Evolutionary conservation across 2,888 invertebrate species (phyloP), one percentile per base, ranked within the genome.

Genomic region (Lasioglossum marginatum): DNA sequence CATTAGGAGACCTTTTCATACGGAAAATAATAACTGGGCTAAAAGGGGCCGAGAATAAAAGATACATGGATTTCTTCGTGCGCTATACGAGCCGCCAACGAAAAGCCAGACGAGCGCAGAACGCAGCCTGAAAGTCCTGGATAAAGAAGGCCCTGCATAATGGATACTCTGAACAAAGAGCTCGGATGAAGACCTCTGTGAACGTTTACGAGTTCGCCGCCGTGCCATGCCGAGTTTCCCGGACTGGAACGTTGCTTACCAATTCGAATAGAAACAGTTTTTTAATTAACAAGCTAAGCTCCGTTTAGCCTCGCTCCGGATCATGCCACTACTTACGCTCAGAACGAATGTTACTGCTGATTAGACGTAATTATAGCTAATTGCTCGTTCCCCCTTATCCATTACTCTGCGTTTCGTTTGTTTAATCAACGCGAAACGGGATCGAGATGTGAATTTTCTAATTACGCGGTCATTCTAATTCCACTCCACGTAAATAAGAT

Each of bases 141-240:
- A 87, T 87, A 86, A 86, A 87, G 87, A 87, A 86, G 87, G 52
- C 76, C 79, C 74, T 83, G 86, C 81, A 86, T 87, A 87, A 87
- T 86, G 83, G 79, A 81, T 86, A 81, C 82, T 79, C 81, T 45
- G 86, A 87, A 87, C 87, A 87, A 87, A 86, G 87, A 83, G 75
- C 76, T 52, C 66, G 82, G 81, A 87, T 80, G 85, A 85, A 85
- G 85, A 87, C 78, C 80, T 82, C 78, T 77, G 57, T 14, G 80
- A 85, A 75, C 85, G 81, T 87, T 86, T 82, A 81, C 78, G 79
- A 80, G 85, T 75, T 37, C 48, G 37, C 73, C 71, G 48, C 48
- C 48, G 57, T 43, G 48, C 60, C 45, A 27, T 34, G 71, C 45
- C 57, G 80, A 72, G 82, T 74, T 78, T 72, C 70, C 82, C 76